Evolutionary conservation across 64 coral and sea anemone species (phyloP).

Genomic region (Pocillopora verrucosa): DNA sequence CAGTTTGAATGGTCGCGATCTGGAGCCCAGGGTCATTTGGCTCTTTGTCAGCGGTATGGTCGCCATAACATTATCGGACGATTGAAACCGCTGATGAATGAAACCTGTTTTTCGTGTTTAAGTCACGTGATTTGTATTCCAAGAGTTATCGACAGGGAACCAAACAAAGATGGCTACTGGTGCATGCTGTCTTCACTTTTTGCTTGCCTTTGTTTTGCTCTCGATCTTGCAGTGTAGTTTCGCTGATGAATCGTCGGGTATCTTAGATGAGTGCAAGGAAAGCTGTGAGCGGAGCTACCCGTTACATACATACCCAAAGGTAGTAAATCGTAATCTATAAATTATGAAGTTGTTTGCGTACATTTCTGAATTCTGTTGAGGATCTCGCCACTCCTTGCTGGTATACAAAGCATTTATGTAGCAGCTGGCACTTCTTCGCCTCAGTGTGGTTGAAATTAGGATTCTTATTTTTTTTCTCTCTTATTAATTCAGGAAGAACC

Average conservation of each 20-base stretch:
- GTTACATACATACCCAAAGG: slow-evolving; percentile 69
- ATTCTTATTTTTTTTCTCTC: not conserved
- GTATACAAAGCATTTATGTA: not conserved
- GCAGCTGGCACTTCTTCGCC: not conserved
- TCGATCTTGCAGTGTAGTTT: not conserved
- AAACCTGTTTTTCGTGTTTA: not conserved
- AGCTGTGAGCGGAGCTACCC: slow-evolving; percentile 64
- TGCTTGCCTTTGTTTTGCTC: slow-evolving; percentile 12
- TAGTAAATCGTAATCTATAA: not conserved
- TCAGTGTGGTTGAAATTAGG: not conserved
- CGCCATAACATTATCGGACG: not conserved
- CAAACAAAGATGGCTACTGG: not conserved
- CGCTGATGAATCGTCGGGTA: not conserved
- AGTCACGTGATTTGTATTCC: slow-evolving; percentile 7
- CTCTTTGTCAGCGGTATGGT: not conserved
- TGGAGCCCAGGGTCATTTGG: too few relatives aligned
- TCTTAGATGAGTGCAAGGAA: slow-evolving; percentile 46
- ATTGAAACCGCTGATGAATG: slow-evolving; percentile 8
- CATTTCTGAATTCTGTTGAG: not conserved
- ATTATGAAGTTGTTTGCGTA: not conserved
- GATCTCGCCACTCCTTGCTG: not conserved
- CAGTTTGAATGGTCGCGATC: slow-evolving; percentile 7
- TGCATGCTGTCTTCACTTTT: not conserved
- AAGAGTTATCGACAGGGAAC: not conserved
- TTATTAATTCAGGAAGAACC: slow-evolving; percentile 39